Percentiles rank a stretch among this genome's conserved stretches.
Conservation (phyloP, 2,888 invertebrate genomes). For the Protophormia terraenovae region DNA sequence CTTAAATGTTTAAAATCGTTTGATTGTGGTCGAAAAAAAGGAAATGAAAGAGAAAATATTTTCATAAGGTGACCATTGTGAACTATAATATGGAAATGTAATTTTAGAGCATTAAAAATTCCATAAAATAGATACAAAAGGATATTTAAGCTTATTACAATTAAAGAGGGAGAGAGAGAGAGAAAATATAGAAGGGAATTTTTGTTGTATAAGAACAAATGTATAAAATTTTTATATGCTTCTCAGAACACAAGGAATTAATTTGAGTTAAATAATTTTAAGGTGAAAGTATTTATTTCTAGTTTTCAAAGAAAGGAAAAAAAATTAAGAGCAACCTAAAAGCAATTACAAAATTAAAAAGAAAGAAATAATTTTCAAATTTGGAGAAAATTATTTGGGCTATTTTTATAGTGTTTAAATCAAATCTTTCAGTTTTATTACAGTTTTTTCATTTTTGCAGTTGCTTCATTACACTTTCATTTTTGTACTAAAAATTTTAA, state of each 20-base stretch:
- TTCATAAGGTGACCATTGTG: neutral
- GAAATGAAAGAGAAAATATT: slow-evolving; percentile 8
- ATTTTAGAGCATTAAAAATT: slow-evolving; percentile 30
- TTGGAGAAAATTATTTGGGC: too few relatives aligned
- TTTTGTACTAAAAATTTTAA: too few relatives aligned
- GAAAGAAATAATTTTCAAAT: too few relatives aligned
- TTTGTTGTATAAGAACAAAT: neutral
- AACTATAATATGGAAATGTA: slow-evolving; percentile 29
- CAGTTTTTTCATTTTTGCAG: too few relatives aligned
- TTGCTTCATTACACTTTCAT: too few relatives aligned
- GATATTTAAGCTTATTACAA: slow-evolving; percentile 5
- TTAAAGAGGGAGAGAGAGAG: neutral
- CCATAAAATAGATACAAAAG: slow-evolving; percentile 34
- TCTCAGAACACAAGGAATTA: neutral
- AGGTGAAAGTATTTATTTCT: neutral
- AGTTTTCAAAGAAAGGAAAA: too few relatives aligned
- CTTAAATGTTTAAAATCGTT: slow-evolving; percentile 25
- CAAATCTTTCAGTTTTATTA: neutral
- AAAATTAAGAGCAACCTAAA: neutral
- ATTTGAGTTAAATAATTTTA: neutral
- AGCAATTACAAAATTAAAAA: too few relatives aligned
- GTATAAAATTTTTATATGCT: neutral
- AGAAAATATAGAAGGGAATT: too few relatives aligned
- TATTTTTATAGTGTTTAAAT: too few relatives aligned
- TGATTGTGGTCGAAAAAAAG: slow-evolving; percentile 5